Conservation (phyloP, 2,797 vertebrate genomes). For the Manis pentadactyla region DNA sequence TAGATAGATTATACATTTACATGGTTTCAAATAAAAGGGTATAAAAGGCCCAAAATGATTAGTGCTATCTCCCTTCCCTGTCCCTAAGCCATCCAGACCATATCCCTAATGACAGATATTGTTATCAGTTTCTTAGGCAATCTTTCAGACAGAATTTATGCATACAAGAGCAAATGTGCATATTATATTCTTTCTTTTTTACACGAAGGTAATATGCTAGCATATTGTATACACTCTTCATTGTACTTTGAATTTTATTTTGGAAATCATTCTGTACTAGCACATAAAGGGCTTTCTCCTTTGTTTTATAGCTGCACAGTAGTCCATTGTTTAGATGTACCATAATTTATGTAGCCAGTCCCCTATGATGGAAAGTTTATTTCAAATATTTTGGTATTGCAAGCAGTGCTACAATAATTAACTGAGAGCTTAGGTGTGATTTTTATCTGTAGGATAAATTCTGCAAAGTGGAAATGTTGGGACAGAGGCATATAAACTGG, state of each 20-base stretch:
- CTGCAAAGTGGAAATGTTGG: background rate
- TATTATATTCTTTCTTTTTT: background rate
- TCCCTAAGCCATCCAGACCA: background rate
- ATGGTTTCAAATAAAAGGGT: background rate
- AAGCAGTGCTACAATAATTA: background rate
- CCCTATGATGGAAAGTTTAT: background rate
- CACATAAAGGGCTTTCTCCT: background rate
- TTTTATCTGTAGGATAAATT: no score
- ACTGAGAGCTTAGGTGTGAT: background rate
- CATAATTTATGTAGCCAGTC: background rate
- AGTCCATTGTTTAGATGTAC: background rate
- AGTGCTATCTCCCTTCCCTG: background rate
- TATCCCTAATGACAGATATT: background rate
- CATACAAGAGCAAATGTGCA: background rate
- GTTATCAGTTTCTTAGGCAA: background rate
- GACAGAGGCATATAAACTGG: background rate
- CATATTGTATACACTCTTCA: background rate
- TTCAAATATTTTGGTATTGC: background rate
- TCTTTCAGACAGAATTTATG: background rate
- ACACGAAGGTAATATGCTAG: background rate
- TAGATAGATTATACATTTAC: background rate
- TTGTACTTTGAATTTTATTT: background rate
- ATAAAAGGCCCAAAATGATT: background rate
- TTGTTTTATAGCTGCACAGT: background rate
- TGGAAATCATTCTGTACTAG: background rate